These are phyloP conservation scores for Orchesellides sinensis DNA, from an alignment of 2,888 invertebrate genomes.

Conservation along the genomic window DNA sequence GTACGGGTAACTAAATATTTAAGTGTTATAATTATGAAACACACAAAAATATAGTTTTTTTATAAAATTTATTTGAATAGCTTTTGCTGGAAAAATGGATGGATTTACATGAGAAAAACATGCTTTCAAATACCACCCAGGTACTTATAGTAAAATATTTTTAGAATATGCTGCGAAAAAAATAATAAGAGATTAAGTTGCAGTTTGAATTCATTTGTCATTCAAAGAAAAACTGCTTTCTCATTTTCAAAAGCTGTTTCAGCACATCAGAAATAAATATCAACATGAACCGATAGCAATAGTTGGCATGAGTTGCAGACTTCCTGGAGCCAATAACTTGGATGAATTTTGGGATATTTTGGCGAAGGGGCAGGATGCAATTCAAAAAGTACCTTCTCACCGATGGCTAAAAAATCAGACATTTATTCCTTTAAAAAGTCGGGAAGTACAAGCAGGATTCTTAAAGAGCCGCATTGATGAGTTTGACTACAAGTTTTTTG, in stretches of 20 bases:
- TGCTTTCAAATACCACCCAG: no score
- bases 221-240: background rate
- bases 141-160: no score
- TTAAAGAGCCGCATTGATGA: background rate
- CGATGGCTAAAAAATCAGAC: slow-evolving; percentile 22
- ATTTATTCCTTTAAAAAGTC: background rate
- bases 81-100: no score
- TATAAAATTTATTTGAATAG: no score
- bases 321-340: slow-evolving; percentile 23
- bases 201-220: background rate
- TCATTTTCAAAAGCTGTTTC: background rate
- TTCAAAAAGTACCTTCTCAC: background rate
- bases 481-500: background rate
- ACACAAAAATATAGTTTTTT: no score
- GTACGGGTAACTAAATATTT: no score
- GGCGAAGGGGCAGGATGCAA: slow-evolving; percentile 6
- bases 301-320: slow-evolving; percentile 21
- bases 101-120: background rate
- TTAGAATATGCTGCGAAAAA: no score
- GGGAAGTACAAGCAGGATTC: background rate
- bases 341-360: slow-evolving; percentile 33
- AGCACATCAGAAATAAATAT: background rate
- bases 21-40: no score
- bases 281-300: slow-evolving; percentile 21
- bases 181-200: no score